Conservation (phyloP, 2,113 vertebrate genomes). For the Megaceryle maxima region DNA sequence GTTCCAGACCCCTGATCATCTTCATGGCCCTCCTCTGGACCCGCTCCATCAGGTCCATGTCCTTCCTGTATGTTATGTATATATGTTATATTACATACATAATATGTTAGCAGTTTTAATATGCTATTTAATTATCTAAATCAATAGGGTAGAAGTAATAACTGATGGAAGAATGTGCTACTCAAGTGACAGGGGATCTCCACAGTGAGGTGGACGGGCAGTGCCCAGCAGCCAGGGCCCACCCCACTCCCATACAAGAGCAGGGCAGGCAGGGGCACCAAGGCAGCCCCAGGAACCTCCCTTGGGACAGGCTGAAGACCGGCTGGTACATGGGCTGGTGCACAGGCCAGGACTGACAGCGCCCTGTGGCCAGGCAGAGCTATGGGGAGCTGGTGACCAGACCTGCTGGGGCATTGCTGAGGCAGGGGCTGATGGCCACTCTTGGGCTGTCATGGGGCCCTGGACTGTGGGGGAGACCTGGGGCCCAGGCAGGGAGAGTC, state of each 20-base stretch:
- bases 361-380: no score
- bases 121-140: neutral
- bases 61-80: no score
- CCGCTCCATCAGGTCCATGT: no score
- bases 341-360: no score
- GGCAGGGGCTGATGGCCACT: neutral
- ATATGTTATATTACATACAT: no score
- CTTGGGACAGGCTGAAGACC: neutral
- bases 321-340: neutral
- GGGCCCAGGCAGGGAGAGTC: accelerated
- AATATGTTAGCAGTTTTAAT: neutral
- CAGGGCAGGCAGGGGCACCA: neutral
- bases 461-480: accelerated
- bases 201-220: accelerated
- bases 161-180: neutral
- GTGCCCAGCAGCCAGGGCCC: neutral
- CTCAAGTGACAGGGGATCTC: neutral
- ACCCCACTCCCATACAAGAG: neutral
- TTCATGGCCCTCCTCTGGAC: no score
- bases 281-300: accelerated
- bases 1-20: no score
- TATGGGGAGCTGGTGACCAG: neutral
- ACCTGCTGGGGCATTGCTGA: accelerated
- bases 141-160: neutral
- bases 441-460: accelerated